Evolutionary conservation across 2,113 vertebrate species (phyloP).

Genomic region (Esox niger): DNA sequence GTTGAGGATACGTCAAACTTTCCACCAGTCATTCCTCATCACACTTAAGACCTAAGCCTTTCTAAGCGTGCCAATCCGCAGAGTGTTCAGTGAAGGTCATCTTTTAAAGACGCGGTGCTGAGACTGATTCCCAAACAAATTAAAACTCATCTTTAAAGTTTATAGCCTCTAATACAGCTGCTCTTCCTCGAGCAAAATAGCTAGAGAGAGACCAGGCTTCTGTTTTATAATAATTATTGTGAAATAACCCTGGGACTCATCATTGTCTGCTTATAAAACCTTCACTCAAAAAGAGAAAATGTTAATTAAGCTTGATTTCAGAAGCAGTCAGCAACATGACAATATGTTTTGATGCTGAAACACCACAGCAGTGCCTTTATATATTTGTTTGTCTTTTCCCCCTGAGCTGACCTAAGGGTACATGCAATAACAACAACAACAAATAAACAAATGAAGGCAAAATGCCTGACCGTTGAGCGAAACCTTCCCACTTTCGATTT

Average conservation of each 20-base stretch:
- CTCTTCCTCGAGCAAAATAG: constrained; percentile 11
- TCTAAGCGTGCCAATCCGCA: constrained; percentile 11
- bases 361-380: constrained; percentile 14
- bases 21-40: neutral
- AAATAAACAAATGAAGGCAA: constrained; percentile 14
- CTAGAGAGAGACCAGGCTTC: constrained; percentile 20
- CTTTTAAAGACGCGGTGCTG: constrained; percentile 9
- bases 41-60: neutral
- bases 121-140: constrained; percentile 21
- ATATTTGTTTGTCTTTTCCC: constrained; percentile 8
- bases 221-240: constrained; percentile 32
- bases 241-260: constrained; percentile 32
- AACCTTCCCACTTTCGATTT: neutral
- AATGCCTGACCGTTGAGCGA: no score
- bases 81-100: constrained; percentile 24
- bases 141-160: constrained; percentile 22
- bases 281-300: constrained; percentile 29
- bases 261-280: constrained; percentile 35
- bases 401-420: constrained; percentile 20
- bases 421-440: constrained; percentile 18
- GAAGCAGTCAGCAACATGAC: constrained; percentile 23
- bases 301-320: constrained; percentile 43
- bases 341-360: constrained; percentile 12
- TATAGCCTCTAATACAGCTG: constrained; percentile 29
- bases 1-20: neutral